Percentiles rank a stretch among this genome's conserved stretches.
phyloP scores from a whole-genome alignment of 2,113 vertebrate species.

The Hippocampus abdominalis region DNA sequence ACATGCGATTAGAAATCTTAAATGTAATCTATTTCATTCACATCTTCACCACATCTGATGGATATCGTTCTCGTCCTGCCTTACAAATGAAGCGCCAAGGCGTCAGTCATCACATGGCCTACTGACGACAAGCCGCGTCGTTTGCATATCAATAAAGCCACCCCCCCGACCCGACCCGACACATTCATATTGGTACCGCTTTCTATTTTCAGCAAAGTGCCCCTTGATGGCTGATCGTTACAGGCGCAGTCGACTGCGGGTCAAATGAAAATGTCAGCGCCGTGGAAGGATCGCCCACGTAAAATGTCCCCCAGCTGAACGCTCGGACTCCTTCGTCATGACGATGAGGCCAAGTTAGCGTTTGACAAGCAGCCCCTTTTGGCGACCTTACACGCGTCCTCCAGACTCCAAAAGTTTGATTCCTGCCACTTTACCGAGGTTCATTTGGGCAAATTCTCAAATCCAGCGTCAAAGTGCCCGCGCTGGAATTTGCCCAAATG shows the following conservation, averaged over 20 bases:
- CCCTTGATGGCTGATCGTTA: neutral
- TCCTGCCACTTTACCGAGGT: neutral
- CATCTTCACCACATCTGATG: neutral
- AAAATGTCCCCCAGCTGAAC: neutral
- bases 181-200: neutral
- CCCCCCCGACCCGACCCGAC: neutral
- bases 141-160: slow-evolving; percentile 10
- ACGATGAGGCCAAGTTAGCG: neutral
- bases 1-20: neutral
- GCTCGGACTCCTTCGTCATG: neutral
- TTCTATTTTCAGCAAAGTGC: neutral
- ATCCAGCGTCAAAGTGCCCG: too few relatives aligned
- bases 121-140: neutral
- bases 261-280: slow-evolving; percentile 5
- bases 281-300: neutral
- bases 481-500: too few relatives aligned
- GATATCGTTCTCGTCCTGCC: neutral
- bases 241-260: neutral
- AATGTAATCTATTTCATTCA: neutral
- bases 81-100: neutral
- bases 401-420: neutral
- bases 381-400: neutral
- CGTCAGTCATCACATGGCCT: neutral
- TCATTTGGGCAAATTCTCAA: too few relatives aligned
- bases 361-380: neutral